Base-by-base conservation (phyloP, 2,797 vertebrate species). In the Tadarida brasiliensis region DNA sequence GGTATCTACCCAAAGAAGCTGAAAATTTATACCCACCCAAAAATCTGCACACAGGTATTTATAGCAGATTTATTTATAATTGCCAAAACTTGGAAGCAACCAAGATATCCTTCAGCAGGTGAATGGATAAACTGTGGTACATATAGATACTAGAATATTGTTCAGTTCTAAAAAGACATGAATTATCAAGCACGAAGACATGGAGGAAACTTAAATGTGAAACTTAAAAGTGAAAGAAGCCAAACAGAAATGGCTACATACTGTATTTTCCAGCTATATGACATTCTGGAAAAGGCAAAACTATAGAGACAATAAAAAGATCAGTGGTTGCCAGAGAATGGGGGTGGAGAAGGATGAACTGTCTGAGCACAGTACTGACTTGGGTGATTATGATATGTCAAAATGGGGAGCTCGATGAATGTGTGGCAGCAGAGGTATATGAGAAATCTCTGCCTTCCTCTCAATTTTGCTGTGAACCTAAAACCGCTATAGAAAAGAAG, bases 401-500 rank as follows among this genome's bases (percentile, higher is more conserved):
- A 3, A 44, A 71, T n/a, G 15, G 44, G 56, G 20, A 87, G 44
- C 11, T 10, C 26, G 47, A 8, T 16, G 9, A 17, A 12, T 47
- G 30, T 47, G 11, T 82, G 17, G 67, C 65, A 56, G 28, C 22
- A 30, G 22, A 39, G 7, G 4, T 73, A 6, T 57, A 39, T 17
- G 57, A 15, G n/a, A 78, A 51, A 44, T 35, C 59, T 65, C 26
- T 47, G 56, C 22, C 28, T 84, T 65, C 47, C 71, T 73, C 68
- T 73, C 44, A 61, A 39, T 39, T 83, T 91, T 74, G 6, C 57
- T 82, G 14, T 57, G 59, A 74, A 74, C 57, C 24, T 82, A 24
- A 74, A 67, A 80, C 10, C 70, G 24, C 24, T 92, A 61, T 86
- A 33, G 56, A 93, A 86, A 65, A 47, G 33, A 47, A 82, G 5